Conservation (phyloP, 1,140 invertebrate genomes). For the Drosophila parabipectinata region DNA sequence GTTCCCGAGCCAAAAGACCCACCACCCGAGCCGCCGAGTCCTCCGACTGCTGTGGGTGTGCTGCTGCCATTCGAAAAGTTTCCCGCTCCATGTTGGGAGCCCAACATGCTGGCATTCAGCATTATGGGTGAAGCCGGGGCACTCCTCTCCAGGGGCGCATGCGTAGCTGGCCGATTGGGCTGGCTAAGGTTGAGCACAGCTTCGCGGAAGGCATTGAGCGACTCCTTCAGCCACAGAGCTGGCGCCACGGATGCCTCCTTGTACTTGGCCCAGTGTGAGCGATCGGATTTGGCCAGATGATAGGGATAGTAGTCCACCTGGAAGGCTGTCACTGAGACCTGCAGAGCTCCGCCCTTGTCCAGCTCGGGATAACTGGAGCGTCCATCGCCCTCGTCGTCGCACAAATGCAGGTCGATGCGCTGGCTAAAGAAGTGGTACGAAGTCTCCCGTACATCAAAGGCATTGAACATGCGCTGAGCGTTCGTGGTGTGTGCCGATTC, state of each 20-base stretch:
- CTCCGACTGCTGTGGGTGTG: constrained; percentile 59
- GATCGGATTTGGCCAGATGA: constrained; percentile 93
- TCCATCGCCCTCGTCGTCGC: constrained; percentile 96
- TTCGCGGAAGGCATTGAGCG: constrained; percentile 87
- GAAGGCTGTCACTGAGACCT: constrained; percentile 94
- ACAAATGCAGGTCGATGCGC: constrained; percentile 97
- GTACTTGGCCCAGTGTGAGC: constrained; percentile 94
- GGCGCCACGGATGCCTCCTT: constrained; percentile 87
- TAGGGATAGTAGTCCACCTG: constrained; percentile 98
- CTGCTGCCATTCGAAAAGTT: constrained; percentile 60
- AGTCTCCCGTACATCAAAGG: constrained; percentile 97
- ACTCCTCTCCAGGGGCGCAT: constrained; percentile 86
- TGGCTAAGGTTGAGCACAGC: constrained; percentile 88
- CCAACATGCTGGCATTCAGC: constrained; percentile 58
- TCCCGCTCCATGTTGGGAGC: constrained; percentile 44
- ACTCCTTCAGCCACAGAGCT: constrained; percentile 89
- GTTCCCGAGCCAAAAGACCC: constrained; percentile 49
- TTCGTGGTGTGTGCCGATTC: constrained; percentile 85
- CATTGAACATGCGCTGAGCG: constrained; percentile 90
- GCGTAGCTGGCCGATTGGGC: constrained; percentile 85
- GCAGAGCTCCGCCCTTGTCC: constrained; percentile 96
- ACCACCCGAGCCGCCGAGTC: constrained; percentile 28
- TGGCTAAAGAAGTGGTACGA: constrained; percentile 98
- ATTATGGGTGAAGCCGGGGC: constrained; percentile 77
- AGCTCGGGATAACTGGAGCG: constrained; percentile 93